Conservation (phyloP, 2,113 vertebrate genomes). For the Neodon shergylaensis region DNA sequence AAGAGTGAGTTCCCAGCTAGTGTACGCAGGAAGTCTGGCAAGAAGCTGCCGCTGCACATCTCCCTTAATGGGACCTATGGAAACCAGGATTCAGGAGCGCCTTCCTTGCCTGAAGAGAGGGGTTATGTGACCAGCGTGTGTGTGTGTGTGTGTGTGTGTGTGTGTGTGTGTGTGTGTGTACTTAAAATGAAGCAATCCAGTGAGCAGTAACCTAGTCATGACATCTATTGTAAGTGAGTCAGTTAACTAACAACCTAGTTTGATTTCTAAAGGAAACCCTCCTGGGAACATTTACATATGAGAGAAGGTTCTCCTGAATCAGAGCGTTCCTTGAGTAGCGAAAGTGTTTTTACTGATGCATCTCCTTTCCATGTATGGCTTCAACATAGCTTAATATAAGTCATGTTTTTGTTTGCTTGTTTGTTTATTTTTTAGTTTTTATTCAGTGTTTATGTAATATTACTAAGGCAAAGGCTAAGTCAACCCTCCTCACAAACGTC, state of each 20-base stretch:
- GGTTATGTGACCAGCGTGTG: background rate
- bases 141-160: background rate
- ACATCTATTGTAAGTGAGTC: background rate
- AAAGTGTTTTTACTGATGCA: background rate
- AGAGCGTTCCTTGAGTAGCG: background rate
- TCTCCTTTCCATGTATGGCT: background rate
- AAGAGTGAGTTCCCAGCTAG: background rate
- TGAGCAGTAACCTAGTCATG: background rate
- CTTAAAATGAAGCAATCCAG: background rate
- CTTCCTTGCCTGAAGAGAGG: background rate
- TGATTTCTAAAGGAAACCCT: background rate
- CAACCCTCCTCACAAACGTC: background rate
- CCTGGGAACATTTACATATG: background rate
- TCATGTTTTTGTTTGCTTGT: background rate
- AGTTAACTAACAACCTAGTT: background rate
- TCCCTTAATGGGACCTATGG: background rate
- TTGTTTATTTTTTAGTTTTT: background rate
- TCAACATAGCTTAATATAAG: constrained; percentile 5
- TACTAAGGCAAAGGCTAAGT: background rate
- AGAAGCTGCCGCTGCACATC: background rate
- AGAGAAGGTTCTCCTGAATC: background rate
- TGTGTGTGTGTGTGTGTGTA: background rate
- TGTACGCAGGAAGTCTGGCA: background rate
- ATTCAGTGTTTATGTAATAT: background rate
- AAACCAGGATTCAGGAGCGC: background rate